These are phyloP conservation scores for Lophura nycthemera DNA, from an alignment of 2,113 vertebrate genomes.

Conservation along the genomic window DNA sequence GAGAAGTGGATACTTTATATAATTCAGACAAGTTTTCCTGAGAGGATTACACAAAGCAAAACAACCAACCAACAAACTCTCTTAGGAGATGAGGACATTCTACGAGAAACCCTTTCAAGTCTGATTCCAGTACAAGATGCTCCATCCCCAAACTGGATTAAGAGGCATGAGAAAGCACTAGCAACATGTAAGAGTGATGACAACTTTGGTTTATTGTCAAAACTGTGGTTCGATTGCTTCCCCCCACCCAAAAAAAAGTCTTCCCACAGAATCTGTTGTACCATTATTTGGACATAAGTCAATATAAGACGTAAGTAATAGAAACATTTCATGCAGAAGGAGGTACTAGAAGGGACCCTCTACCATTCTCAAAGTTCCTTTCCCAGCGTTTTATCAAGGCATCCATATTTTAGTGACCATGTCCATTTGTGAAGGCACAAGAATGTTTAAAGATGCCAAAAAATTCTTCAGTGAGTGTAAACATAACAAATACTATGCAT, in stretches of 20 bases:
- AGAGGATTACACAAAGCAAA: neutral
- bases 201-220: neutral
- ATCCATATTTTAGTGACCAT: neutral
- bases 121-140: neutral
- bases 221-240: neutral
- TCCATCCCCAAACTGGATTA: neutral
- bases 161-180: neutral
- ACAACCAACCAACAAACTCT: neutral
- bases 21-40: neutral
- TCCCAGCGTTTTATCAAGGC: neutral
- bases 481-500: neutral
- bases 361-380: neutral
- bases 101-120: neutral
- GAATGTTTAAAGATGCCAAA: neutral
- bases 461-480: neutral
- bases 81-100: neutral
- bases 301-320: neutral
- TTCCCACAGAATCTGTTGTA: too few species aligned
- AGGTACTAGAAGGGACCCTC: neutral
- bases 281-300: neutral
- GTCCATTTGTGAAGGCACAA: neutral
- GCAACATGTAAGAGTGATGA: neutral
- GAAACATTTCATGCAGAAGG: neutral
- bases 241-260: neutral
- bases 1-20: fast-evolving